phyloP scores from a whole-genome alignment of 2,113 vertebrate genomes.

The Nesoenas mayeri region DNA sequence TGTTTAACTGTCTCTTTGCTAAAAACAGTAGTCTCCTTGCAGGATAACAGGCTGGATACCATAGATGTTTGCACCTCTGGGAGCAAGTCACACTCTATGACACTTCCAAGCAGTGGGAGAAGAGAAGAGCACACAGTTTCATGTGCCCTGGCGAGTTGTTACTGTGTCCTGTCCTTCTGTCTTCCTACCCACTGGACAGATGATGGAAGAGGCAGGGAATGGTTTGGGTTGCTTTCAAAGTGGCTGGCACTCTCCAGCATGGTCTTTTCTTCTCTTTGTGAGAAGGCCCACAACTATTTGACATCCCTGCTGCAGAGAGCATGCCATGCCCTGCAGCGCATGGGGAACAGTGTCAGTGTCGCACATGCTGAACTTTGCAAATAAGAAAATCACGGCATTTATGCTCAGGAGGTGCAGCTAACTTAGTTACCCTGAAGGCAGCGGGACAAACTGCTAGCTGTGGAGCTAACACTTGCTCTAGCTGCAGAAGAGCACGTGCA shows the following conservation, averaged over 20 bases:
- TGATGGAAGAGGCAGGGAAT: neutral
- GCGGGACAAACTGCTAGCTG: neutral
- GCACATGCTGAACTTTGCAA: neutral
- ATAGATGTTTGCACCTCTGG: neutral
- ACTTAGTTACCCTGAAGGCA: neutral
- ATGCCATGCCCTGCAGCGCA: neutral
- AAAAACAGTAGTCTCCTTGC: neutral
- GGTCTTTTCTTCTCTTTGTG: neutral
- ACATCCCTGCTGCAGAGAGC: neutral
- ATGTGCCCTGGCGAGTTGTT: accelerated
- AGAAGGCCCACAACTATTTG: neutral
- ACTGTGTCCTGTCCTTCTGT: neutral
- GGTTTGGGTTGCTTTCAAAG: neutral
- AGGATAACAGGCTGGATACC: neutral
- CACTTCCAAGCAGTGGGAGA: neutral
- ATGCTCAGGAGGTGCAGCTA: neutral
- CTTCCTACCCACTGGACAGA: neutral
- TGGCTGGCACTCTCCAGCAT: neutral
- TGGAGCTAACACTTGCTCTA: neutral
- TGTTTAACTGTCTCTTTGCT: neutral
- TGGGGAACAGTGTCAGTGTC: accelerated
- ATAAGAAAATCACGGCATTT: neutral
- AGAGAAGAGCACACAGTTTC: neutral
- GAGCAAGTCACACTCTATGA: neutral
- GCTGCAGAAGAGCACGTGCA: neutral